These are phyloP conservation scores for Labeo rohita DNA, from an alignment of 2,113 vertebrate genomes.

Conservation along the genomic window DNA sequence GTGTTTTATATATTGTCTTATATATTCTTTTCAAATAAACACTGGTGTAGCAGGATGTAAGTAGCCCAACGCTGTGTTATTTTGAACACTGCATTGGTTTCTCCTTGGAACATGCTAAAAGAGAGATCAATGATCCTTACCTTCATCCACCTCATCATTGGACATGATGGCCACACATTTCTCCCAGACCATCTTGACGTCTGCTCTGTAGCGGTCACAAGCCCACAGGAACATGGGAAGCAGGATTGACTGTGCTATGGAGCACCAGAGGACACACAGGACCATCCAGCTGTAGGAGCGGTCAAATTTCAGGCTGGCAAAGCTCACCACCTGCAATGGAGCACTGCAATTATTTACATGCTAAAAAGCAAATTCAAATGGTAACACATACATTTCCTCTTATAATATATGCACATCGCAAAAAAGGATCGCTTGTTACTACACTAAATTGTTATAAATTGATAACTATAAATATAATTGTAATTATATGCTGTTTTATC, in stretches of 20 bases:
- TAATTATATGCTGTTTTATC: too few species aligned
- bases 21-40: neutral
- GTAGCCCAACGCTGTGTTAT: neutral
- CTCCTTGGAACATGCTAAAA: slow-evolving; percentile 2
- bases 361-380: neutral
- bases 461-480: too few species aligned
- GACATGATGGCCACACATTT: slow-evolving; percentile 91
- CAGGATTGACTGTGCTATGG: slow-evolving; percentile 87
- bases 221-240: slow-evolving; percentile 90
- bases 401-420: too few species aligned
- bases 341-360: neutral
- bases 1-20: neutral
- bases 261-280: slow-evolving; percentile 90
- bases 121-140: slow-evolving; percentile 67
- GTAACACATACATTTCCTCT: neutral
- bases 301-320: slow-evolving; percentile 87
- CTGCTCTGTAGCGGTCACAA: slow-evolving; percentile 89
- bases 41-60: too few species aligned
- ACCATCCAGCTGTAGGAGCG: slow-evolving; percentile 89
- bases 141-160: slow-evolving; percentile 84
- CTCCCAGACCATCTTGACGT: slow-evolving; percentile 87
- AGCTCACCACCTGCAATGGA: slow-evolving; percentile 85
- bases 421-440: too few species aligned
- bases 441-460: too few species aligned
- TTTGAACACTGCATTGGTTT: neutral